phyloP scores from a whole-genome alignment of 2,113 vertebrate species.

The Telmatochromis bifrenatus region DNA sequence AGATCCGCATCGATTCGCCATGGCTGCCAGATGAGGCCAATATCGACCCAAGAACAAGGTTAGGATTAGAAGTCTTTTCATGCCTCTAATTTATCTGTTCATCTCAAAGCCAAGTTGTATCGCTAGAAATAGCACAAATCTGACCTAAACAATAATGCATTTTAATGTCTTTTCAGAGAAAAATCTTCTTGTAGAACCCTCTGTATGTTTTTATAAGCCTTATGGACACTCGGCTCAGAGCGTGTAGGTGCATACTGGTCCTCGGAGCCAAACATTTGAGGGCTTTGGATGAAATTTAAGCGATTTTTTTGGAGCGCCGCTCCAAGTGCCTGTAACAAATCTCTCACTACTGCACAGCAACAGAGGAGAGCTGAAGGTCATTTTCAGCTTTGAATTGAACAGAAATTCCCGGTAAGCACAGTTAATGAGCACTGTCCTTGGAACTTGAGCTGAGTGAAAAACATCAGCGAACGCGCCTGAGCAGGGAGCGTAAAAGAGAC shows the following conservation, averaged over 20 bases:
- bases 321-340: slow-evolving; percentile 11
- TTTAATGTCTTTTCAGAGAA: not conserved
- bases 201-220: not conserved
- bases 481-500: slow-evolving; percentile 20
- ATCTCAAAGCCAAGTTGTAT: not conserved
- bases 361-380: slow-evolving; percentile 41
- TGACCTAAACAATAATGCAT: not conserved
- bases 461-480: slow-evolving; percentile 24
- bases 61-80: slow-evolving; percentile 38
- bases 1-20: slow-evolving; percentile 42
- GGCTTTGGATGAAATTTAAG: not conserved
- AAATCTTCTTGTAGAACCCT: not conserved
- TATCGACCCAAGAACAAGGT: slow-evolving; percentile 48
- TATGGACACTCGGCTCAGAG: not conserved
- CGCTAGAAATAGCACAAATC: not conserved
- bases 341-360: not conserved
- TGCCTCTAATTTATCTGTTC: slow-evolving; percentile 24
- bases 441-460: slow-evolving; percentile 24
- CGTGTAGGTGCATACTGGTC: not conserved
- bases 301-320: not conserved
- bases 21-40: slow-evolving; percentile 45
- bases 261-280: not conserved
- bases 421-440: slow-evolving; percentile 47
- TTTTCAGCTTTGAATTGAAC: slow-evolving; percentile 15
- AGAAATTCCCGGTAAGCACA: slow-evolving; percentile 17